Conservation (phyloP, 2,113 vertebrate genomes). For the Myanophis thanlyinensis region DNA sequence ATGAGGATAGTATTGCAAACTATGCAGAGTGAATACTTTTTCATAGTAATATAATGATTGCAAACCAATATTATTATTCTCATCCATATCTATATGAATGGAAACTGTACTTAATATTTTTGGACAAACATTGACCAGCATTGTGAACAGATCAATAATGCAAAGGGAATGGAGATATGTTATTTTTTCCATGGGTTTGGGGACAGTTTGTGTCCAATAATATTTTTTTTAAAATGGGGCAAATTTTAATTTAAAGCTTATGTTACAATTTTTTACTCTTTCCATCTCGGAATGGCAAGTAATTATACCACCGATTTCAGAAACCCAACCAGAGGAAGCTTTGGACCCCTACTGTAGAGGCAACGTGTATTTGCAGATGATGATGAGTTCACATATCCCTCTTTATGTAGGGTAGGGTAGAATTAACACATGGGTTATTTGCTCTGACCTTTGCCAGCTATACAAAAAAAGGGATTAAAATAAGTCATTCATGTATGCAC, state of each 20-base stretch:
- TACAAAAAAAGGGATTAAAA: background rate
- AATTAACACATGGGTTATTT: background rate
- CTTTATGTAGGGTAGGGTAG: background rate
- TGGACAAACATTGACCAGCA: background rate
- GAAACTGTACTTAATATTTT: background rate
- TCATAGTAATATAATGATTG: background rate
- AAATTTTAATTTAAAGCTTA: background rate
- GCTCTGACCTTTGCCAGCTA: background rate
- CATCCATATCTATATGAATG: background rate
- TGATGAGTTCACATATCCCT: background rate
- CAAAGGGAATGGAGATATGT: background rate
- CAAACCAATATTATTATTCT: background rate
- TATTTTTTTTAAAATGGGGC: background rate
- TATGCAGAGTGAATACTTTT: background rate
- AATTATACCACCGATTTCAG: background rate
- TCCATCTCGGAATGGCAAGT: background rate
- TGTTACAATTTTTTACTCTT: background rate
- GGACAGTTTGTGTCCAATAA: background rate
- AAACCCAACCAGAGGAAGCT: background rate
- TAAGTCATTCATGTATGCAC: background rate
- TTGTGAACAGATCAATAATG: background rate
- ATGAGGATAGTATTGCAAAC: background rate
- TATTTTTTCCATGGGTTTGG: background rate
- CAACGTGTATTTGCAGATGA: background rate
- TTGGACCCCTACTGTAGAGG: background rate